phyloP scores from a whole-genome alignment of 2,113 vertebrate genomes.

The Bombycilla garrulus region DNA sequence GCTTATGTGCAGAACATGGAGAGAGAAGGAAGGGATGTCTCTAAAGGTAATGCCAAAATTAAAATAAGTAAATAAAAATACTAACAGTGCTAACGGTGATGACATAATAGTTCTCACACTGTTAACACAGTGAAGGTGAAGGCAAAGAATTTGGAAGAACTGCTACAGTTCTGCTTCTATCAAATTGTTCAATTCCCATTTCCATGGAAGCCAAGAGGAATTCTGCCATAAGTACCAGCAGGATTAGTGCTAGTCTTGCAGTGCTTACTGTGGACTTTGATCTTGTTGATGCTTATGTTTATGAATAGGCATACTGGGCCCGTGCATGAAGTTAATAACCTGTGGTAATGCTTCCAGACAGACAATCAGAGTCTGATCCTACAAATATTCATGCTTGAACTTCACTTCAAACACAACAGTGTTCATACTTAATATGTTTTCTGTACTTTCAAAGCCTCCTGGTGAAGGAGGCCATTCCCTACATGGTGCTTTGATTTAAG shows the following conservation, averaged over 20 bases:
- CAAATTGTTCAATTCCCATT: background rate
- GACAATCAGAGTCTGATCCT: background rate
- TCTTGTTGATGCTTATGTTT: background rate
- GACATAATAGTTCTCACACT: background rate
- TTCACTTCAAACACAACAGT: background rate
- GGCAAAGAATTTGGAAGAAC: background rate
- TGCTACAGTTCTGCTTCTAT: background rate
- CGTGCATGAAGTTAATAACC: background rate
- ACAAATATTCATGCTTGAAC: background rate
- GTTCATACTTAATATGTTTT: background rate
- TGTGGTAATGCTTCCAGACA: background rate
- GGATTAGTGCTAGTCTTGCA: background rate
- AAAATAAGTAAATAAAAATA: background rate
- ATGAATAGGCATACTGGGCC: background rate
- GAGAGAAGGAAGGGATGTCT: background rate
- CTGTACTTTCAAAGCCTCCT: background rate
- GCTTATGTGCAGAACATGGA: background rate
- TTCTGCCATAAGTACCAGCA: background rate
- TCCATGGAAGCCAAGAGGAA: background rate
- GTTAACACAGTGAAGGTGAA: background rate
- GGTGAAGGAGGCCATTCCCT: background rate
- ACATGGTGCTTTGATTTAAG: background rate
- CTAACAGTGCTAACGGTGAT: background rate
- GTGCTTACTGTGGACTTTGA: background rate
- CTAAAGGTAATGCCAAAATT: background rate